Percentiles rank a stretch among this genome's conserved stretches.
phyloP scores from a whole-genome alignment of 2,113 vertebrate species.

The Bucco capensis region DNA sequence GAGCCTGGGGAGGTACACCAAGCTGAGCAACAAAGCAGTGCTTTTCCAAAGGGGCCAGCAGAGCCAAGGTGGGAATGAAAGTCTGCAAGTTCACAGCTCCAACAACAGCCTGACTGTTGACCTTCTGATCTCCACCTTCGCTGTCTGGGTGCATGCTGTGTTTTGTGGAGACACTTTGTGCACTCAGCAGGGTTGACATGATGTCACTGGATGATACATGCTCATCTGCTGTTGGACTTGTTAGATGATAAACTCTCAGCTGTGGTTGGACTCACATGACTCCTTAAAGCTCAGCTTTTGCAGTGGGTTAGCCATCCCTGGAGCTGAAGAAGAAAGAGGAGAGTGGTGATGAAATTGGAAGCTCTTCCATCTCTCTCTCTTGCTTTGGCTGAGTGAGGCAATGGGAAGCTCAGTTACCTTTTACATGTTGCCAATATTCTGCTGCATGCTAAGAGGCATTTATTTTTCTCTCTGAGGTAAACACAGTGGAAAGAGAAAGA shows the following conservation, averaged over 20 bases:
- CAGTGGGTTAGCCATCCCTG: not conserved
- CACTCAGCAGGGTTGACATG: accelerated
- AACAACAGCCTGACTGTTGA: not conserved
- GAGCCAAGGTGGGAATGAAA: not conserved
- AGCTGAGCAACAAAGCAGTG: not conserved
- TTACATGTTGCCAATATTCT: not conserved
- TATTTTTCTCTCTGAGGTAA: not conserved
- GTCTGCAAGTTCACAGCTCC: not conserved
- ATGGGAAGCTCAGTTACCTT: not conserved
- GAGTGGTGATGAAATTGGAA: not conserved
- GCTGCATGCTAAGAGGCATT: not conserved
- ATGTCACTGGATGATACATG: not conserved
- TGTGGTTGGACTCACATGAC: accelerated
- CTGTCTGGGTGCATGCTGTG: accelerated
- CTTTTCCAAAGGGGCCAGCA: not conserved
- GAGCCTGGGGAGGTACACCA: too few relatives aligned
- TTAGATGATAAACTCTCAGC: not conserved
- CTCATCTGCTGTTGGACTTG: not conserved
- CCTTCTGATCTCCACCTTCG: not conserved
- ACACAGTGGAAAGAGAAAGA: not conserved
- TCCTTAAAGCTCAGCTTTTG: not conserved
- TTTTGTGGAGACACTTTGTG: not conserved
- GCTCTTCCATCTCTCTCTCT: not conserved
- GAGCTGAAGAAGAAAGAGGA: not conserved
- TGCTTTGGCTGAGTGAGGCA: not conserved